phyloP scores from a whole-genome alignment of 1,140 invertebrate species.

The Semibalanus balanoides region DNA sequence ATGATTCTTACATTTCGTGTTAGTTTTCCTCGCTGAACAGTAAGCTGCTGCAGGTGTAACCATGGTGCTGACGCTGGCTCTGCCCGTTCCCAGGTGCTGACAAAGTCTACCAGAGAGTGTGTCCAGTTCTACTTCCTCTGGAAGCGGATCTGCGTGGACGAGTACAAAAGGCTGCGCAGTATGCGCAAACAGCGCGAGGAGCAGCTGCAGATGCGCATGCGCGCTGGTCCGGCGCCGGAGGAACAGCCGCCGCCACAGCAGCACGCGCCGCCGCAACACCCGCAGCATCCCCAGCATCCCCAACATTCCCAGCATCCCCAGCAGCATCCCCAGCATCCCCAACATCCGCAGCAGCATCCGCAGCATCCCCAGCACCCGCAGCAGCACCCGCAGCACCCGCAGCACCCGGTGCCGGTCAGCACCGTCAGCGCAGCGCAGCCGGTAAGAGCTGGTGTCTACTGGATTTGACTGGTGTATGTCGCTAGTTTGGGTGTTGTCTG shows the following conservation, averaged over 20 bases:
- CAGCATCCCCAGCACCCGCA: not conserved
- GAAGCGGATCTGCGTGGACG: slow-evolving; percentile 88
- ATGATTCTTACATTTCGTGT: too few species aligned
- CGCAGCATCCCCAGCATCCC: not conserved
- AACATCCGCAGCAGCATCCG: not conserved
- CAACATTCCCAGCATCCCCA: not conserved
- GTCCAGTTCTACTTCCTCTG: slow-evolving; percentile 97
- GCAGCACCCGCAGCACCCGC: slow-evolving; percentile 21
- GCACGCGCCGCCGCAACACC: slow-evolving; percentile 26
- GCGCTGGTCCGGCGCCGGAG: not conserved
- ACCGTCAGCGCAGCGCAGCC: not conserved
- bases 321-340: slow-evolving; percentile 28
- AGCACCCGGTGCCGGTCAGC: slow-evolving; percentile 26
- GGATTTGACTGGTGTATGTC: too few species aligned
- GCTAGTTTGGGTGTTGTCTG: too few species aligned
- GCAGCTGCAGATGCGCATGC: not conserved
- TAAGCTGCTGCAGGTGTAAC: not conserved
- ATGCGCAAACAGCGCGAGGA: slow-evolving; percentile 24
- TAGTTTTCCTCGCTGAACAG: too few species aligned
- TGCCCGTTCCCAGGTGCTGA: slow-evolving; percentile 45
- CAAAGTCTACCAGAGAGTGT: slow-evolving; percentile 83
- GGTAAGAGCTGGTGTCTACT: too few species aligned
- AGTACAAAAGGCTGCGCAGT: slow-evolving; percentile 49
- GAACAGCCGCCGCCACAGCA: slow-evolving; percentile 25
- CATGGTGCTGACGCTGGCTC: not conserved